Percentiles rank a stretch among this genome's conserved stretches.
Conservation (phyloP, 2,797 vertebrate genomes). For the Pseudochromis fuscus region DNA sequence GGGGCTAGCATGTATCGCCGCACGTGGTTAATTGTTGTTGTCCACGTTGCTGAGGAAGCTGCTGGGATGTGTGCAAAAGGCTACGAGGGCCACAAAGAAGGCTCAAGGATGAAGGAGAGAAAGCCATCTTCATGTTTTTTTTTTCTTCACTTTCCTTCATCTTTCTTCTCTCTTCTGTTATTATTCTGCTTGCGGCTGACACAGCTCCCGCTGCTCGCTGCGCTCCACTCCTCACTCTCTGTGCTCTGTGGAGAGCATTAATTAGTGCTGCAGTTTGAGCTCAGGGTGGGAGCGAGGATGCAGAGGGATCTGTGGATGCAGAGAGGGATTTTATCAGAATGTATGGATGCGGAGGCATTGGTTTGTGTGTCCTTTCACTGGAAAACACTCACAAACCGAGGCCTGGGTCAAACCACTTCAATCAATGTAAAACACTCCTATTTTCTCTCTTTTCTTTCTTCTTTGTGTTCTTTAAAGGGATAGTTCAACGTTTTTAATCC, state of each 20-base stretch:
- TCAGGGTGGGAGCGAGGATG: conserved; percentile 33
- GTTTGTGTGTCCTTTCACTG: conserved; percentile 7
- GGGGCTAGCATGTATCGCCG: not conserved
- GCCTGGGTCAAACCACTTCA: conserved; percentile 31
- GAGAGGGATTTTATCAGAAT: conserved; percentile 48
- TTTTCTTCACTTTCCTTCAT: not conserved
- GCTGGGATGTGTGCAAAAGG: conserved; percentile 7
- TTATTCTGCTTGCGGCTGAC: conserved; percentile 55
- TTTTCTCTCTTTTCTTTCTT: not conserved
- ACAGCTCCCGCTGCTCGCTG: conserved; percentile 24
- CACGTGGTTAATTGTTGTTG: not conserved
- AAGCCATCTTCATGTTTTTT: conserved; percentile 15
- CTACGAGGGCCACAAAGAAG: not conserved
- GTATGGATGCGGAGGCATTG: conserved; percentile 21
- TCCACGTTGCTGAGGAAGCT: not conserved
- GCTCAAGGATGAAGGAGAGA: not conserved
- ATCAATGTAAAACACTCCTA: not conserved
- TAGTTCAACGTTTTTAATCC: not conserved
- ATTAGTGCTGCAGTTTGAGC: conserved; percentile 64
- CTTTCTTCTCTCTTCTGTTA: conserved; percentile 37
- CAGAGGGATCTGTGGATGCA: conserved; percentile 42
- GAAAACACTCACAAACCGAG: not conserved
- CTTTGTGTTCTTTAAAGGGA: not conserved
- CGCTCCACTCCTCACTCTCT: conserved; percentile 35
- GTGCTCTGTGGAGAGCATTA: conserved; percentile 64